Percentiles rank a stretch among this genome's conserved stretches.
Evolutionary conservation across 2,113 vertebrate genomes (phyloP).

Genomic region (Perca schrenkii): DNA sequence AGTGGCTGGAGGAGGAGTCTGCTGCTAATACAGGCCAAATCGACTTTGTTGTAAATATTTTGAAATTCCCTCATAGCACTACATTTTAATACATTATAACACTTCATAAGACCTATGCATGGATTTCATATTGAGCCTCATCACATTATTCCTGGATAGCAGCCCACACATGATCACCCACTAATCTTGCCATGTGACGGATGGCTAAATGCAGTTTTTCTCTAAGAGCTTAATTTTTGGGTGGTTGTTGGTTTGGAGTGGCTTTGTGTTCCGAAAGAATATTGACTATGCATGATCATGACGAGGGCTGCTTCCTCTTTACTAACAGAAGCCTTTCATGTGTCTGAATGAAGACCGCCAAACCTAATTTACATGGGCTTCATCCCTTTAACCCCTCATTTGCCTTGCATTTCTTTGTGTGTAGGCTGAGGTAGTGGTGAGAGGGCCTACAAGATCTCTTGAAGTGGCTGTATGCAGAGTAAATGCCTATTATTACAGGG

Average conservation of each 20-base stretch:
- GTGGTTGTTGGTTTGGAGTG: neutral
- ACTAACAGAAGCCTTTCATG: constrained; percentile 72
- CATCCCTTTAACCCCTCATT: constrained; percentile 71
- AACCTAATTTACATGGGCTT: constrained; percentile 79
- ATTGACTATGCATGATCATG: constrained; percentile 76
- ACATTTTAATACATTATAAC: constrained; percentile 32
- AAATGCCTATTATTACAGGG: constrained; percentile 68
- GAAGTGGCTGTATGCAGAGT: constrained; percentile 62
- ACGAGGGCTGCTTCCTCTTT: constrained; percentile 57
- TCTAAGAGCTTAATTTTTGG: constrained; percentile 34
- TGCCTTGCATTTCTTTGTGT: constrained; percentile 64
- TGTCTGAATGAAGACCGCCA: constrained; percentile 71
- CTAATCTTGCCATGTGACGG: constrained; percentile 47
- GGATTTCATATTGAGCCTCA: constrained; percentile 34
- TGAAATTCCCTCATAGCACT: neutral
- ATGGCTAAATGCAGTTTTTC: constrained; percentile 42
- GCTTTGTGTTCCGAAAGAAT: constrained; percentile 59
- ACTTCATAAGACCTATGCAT: constrained; percentile 27
- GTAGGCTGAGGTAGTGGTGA: constrained; percentile 63
- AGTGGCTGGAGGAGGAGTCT: neutral
- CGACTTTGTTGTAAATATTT: constrained; percentile 5
- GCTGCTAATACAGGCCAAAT: constrained; percentile 19
- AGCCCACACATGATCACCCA: constrained; percentile 49
- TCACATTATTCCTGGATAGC: constrained; percentile 53
- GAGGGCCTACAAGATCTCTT: constrained; percentile 52